phyloP scores from a whole-genome alignment of 2,113 vertebrate species.

The Osmerus mordax region DNA sequence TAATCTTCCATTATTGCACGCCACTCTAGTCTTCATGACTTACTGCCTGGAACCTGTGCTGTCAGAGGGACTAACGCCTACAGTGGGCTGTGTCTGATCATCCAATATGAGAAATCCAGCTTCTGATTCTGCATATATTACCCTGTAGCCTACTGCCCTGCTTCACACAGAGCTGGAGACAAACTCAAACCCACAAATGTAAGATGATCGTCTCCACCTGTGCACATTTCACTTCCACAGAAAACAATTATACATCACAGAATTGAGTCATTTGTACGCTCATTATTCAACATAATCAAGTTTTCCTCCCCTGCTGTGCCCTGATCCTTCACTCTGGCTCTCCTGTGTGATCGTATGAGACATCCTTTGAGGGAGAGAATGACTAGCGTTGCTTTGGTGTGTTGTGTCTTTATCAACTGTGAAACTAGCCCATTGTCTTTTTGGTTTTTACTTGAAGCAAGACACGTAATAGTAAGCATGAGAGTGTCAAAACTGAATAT shows the following conservation, averaged over 20 bases:
- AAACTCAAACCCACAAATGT: too few relatives aligned
- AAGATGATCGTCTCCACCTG: too few relatives aligned
- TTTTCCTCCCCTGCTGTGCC: not conserved
- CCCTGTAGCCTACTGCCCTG: too few relatives aligned
- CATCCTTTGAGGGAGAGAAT: not conserved
- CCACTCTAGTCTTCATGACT: too few relatives aligned
- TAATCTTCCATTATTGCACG: not conserved
- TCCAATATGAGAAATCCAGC: too few relatives aligned
- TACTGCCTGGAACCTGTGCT: too few relatives aligned
- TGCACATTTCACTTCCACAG: not conserved
- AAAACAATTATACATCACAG: not conserved
- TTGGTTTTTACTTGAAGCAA: slow-evolving; percentile 51
- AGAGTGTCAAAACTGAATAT: slow-evolving; percentile 48
- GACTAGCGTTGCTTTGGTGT: slow-evolving; percentile 37
- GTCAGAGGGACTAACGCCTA: too few relatives aligned
- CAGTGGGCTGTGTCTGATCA: too few relatives aligned
- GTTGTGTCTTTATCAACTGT: slow-evolving; percentile 57
- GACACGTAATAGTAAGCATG: slow-evolving; percentile 57
- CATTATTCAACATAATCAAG: not conserved
- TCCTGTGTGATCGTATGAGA: not conserved
- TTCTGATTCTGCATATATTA: too few relatives aligned
- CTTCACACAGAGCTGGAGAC: too few relatives aligned
- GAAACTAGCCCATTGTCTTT: slow-evolving; percentile 49
- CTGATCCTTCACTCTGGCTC: not conserved
- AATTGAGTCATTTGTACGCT: not conserved